Conservation (phyloP, 2,797 vertebrate genomes). For the Okamejei kenojei region DNA sequence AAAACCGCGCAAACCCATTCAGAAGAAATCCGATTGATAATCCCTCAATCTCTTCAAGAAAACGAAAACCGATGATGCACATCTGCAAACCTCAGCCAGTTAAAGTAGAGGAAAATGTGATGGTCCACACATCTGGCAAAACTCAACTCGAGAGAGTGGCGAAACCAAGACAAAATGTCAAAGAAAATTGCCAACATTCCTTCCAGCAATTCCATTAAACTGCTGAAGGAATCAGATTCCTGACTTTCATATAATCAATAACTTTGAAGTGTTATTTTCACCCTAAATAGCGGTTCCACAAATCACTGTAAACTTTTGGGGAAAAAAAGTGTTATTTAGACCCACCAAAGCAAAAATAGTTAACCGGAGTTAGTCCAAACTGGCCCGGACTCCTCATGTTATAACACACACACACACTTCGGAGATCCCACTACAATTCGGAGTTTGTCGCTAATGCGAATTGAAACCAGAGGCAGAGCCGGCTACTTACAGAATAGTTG, state of each 20-base stretch:
- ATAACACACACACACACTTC: neutral
- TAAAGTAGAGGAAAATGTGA: too few species aligned
- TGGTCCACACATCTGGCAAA: neutral
- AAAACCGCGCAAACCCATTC: neutral
- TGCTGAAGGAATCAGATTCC: neutral
- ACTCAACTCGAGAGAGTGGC: neutral
- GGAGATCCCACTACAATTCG: neutral
- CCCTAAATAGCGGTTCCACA: neutral
- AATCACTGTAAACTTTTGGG: neutral
- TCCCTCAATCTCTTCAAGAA: neutral
- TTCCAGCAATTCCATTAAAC: too few species aligned
- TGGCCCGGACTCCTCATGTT: neutral
- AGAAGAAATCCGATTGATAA: neutral
- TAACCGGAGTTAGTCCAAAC: neutral
- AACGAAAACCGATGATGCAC: neutral
- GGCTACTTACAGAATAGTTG: conserved; percentile 34
- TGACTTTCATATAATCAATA: too few species aligned
- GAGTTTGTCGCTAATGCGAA: neutral
- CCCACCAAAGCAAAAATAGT: too few species aligned
- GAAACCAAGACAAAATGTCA: neutral
- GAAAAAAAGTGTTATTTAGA: neutral
- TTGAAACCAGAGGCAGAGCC: neutral
- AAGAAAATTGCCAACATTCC: neutral
- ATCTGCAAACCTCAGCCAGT: neutral
- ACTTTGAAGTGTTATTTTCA: too few species aligned